Conservation (phyloP, 2,888 invertebrate genomes). For the Geotrupes spiniger region DNA sequence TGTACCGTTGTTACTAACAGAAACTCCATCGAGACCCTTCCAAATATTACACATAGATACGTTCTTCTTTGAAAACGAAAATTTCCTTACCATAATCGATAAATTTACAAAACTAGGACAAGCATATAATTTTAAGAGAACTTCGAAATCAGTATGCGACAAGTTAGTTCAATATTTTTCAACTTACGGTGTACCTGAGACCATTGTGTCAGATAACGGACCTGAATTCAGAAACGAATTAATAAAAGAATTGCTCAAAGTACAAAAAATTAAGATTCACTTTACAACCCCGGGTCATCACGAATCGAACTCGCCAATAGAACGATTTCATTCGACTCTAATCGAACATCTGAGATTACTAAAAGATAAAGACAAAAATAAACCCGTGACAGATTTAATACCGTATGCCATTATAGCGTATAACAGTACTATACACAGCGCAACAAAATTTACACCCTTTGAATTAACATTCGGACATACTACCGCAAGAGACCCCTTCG, state of each 20-base stretch:
- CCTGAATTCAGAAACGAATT: too few relatives aligned
- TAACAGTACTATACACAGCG: slow-evolving; percentile 8
- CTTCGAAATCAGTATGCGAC: too few relatives aligned
- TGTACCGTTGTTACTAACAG: neutral
- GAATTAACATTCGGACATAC: slow-evolving; percentile 8
- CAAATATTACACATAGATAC: too few relatives aligned
- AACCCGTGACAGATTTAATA: neutral
- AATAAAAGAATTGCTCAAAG: too few relatives aligned
- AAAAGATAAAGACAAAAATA: neutral
- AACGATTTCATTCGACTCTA: slow-evolving; percentile 15
- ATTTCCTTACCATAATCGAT: too few relatives aligned
- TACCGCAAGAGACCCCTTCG: slow-evolving; percentile 8
- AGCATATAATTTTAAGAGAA: too few relatives aligned
- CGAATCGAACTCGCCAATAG: slow-evolving; percentile 9
- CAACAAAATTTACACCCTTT: slow-evolving; percentile 11
- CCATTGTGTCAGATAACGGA: too few relatives aligned
- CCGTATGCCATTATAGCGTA: slow-evolving; percentile 4
- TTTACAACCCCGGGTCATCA: slow-evolving; percentile 9
- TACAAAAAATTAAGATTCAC: neutral
- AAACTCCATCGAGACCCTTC: neutral
- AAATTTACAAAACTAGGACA: too few relatives aligned
- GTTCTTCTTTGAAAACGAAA: too few relatives aligned
- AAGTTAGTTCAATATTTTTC: too few relatives aligned
- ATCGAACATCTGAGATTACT: slow-evolving; percentile 14
- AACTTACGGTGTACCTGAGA: too few relatives aligned